These are phyloP conservation scores for Pinctada fucata DNA, from an alignment of 2,888 invertebrate genomes.

Conservation along the genomic window DNA sequence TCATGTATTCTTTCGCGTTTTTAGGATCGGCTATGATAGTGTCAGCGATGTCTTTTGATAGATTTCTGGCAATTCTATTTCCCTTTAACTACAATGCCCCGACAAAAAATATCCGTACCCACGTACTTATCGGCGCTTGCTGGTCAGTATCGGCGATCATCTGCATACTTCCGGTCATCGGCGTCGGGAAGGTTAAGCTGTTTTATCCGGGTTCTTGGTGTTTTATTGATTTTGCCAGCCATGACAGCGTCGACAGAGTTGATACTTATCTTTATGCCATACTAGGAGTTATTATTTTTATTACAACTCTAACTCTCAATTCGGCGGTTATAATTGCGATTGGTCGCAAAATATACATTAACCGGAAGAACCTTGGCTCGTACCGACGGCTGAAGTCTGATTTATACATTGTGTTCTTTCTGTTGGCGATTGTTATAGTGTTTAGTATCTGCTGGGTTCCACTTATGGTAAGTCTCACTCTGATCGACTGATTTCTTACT, in stretches of 20 bases:
- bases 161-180: not conserved
- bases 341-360: not conserved
- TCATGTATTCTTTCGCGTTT: not conserved
- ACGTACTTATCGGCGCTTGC: not conserved
- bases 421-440: slow-evolving; percentile 5
- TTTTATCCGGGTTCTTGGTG: slow-evolving; percentile 17
- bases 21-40: not conserved
- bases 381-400: too few species aligned
- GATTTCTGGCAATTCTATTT: slow-evolving; percentile 5
- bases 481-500: too few species aligned
- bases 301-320: not conserved
- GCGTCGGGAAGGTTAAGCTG: not conserved
- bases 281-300: not conserved
- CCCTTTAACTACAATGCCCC: not conserved
- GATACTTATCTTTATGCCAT: not conserved
- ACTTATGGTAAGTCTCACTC: slow-evolving; percentile 10
- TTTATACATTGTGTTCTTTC: not conserved
- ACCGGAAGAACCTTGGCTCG: not conserved
- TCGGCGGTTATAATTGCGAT: not conserved
- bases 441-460: slow-evolving; percentile 5
- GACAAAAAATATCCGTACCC: not conserved
- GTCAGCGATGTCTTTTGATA: slow-evolving; percentile 3
- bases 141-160: not conserved
- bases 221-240: not conserved
- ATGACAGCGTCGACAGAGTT: not conserved